A percentile compares a stretch with the other conserved stretches of the same genome.
Conservation (phyloP, 2,888 invertebrate species). For the Kryphioiulus occultus region DNA sequence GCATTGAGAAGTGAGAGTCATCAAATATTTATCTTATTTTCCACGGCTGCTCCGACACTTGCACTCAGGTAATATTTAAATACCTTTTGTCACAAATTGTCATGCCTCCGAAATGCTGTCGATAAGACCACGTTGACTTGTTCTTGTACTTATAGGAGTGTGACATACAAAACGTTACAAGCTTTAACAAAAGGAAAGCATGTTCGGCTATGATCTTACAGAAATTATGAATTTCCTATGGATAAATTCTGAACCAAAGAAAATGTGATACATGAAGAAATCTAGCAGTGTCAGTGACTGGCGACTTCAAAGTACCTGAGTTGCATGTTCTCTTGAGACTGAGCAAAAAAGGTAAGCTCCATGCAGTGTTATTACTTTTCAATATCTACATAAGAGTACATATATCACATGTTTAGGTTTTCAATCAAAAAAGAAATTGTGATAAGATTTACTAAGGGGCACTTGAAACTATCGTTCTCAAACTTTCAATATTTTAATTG, state of each 20-base stretch:
- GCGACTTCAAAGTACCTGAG: background rate
- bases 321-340: background rate
- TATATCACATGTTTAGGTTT: no score
- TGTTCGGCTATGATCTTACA: background rate
- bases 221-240: background rate
- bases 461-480: no score
- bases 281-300: background rate
- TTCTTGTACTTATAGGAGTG: slow-evolving; percentile 21
- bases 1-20: slow-evolving; percentile 20
- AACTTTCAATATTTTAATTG: background rate
- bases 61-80: slow-evolving; percentile 21
- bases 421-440: no score
- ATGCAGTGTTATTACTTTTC: no score
- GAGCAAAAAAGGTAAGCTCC: background rate
- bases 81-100: background rate
- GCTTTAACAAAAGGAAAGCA: slow-evolving; percentile 45
- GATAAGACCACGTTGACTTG: background rate
- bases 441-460: no score
- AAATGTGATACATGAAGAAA: background rate
- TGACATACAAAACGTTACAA: slow-evolving; percentile 39
- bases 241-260: background rate
- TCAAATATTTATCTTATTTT: slow-evolving; percentile 45
- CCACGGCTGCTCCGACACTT: background rate
- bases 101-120: background rate
- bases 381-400: no score